A percentile compares a stretch with the other conserved stretches of the same genome.
Evolutionary conservation across 2,797 vertebrate genomes (phyloP).

Genomic region (Cheirogaleus major): DNA sequence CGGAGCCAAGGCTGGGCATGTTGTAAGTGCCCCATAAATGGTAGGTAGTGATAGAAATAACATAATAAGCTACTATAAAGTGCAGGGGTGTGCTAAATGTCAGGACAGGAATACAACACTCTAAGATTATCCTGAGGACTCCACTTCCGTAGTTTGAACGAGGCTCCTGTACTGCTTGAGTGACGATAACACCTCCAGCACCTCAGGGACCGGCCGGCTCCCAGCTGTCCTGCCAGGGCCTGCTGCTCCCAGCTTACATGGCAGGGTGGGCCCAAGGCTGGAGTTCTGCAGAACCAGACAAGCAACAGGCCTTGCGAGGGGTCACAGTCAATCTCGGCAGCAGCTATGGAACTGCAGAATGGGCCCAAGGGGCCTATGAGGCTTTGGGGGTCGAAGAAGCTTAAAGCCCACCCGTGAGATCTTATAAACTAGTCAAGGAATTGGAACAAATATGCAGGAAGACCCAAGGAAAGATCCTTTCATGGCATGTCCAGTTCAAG

Average conservation of each 20-base stretch:
- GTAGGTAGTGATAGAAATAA: background rate
- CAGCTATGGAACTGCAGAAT: background rate
- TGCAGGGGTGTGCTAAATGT: background rate
- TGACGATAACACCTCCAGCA: background rate
- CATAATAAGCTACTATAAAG: background rate
- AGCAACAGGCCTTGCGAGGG: background rate
- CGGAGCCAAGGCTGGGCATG: background rate
- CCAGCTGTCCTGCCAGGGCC: background rate
- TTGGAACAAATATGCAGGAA: background rate
- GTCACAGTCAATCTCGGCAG: background rate
- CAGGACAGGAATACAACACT: background rate
- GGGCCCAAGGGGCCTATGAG: too few species aligned
- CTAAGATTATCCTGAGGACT: background rate
- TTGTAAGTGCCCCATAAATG: background rate
- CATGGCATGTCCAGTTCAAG: background rate
- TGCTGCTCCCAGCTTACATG: background rate
- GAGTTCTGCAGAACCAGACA: background rate
- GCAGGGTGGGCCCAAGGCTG: background rate
- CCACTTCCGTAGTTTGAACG: background rate
- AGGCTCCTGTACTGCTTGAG: background rate
- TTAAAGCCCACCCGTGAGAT: background rate
- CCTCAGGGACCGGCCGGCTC: background rate
- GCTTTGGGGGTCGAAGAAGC: background rate
- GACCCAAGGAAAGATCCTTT: background rate
- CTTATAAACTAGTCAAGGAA: background rate